phyloP scores from a whole-genome alignment of 1,140 invertebrate species.

The Drosophila setifemur region DNA sequence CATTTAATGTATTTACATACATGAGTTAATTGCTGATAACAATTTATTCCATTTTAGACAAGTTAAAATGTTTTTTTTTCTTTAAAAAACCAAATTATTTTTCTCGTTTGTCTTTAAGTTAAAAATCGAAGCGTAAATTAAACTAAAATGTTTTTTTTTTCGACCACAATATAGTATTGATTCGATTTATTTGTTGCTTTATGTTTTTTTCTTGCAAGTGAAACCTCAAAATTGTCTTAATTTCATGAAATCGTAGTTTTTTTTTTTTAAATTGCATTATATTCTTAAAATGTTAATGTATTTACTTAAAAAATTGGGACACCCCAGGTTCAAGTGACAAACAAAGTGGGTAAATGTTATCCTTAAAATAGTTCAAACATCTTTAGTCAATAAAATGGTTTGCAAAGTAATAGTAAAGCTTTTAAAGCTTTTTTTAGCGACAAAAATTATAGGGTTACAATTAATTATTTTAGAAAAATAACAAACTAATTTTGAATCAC shows the following conservation, averaged over 20 bases:
- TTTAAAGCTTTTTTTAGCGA: not conserved
- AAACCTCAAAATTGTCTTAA: constrained; percentile 79
- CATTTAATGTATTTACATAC: constrained; percentile 52
- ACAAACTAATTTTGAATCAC: not conserved
- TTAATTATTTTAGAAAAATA: too few relatives aligned
- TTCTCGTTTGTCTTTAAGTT: not conserved
- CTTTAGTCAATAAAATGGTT: not conserved
- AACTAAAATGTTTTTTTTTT: constrained; percentile 42
- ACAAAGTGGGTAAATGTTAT: too few relatives aligned
- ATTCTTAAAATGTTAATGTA: constrained; percentile 5
- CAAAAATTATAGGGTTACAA: not conserved
- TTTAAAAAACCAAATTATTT: not conserved
- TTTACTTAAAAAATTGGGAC: constrained; percentile 39
- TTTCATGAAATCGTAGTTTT: constrained; percentile 73
- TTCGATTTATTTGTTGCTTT: constrained; percentile 26
- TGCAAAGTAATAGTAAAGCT: not conserved
- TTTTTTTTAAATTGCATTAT: constrained; percentile 31
- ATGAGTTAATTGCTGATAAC: constrained; percentile 76
- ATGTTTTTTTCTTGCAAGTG: constrained; percentile 57
- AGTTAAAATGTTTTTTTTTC: constrained; percentile 35
- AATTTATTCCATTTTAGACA: constrained; percentile 51
- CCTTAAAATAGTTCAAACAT: too few relatives aligned
- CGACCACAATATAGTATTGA: constrained; percentile 45
- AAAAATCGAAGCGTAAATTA: constrained; percentile 19
- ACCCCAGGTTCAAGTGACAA: not conserved